Percentiles rank a stretch among this genome's conserved stretches.
These are phyloP conservation scores for Nothocercus julius DNA, from an alignment of 2,113 vertebrate genomes.

Conservation along the genomic window DNA sequence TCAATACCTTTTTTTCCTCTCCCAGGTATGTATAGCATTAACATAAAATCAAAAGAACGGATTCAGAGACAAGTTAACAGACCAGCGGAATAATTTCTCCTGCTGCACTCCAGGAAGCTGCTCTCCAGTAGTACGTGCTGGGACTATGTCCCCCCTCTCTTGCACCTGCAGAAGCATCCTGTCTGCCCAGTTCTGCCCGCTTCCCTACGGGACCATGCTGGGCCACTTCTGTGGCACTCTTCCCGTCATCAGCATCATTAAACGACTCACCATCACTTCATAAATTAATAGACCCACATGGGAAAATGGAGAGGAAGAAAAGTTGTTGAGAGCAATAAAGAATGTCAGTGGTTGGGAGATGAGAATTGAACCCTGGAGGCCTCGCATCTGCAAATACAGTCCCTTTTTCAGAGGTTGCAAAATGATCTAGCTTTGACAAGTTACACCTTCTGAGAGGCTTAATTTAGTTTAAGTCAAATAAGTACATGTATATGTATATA, in stretches of 20 bases:
- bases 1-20: not conserved
- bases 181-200: not conserved
- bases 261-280: conserved; percentile 38
- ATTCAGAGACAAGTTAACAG: conserved; percentile 46
- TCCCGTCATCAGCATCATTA: conserved; percentile 23
- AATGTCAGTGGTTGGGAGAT: not conserved
- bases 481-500: not conserved
- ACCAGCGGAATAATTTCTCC: not conserved
- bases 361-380: conserved; percentile 33
- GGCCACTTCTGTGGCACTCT: conserved; percentile 36
- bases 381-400: not conserved
- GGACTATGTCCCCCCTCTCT: not conserved
- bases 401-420: not conserved
- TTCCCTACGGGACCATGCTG: not conserved
- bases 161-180: not conserved
- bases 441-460: not conserved
- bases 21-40: conserved; percentile 34
- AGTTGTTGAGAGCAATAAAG: conserved; percentile 16
- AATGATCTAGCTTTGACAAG: not conserved
- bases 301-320: conserved; percentile 26
- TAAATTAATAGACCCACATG: conserved; percentile 50
- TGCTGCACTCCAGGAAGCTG: not conserved
- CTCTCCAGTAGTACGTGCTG: not conserved
- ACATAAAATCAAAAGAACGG: conserved; percentile 12
- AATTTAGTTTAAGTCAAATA: not conserved